These are phyloP conservation scores for Thera obeliscata DNA, from an alignment of 2,888 invertebrate genomes.

Conservation along the genomic window DNA sequence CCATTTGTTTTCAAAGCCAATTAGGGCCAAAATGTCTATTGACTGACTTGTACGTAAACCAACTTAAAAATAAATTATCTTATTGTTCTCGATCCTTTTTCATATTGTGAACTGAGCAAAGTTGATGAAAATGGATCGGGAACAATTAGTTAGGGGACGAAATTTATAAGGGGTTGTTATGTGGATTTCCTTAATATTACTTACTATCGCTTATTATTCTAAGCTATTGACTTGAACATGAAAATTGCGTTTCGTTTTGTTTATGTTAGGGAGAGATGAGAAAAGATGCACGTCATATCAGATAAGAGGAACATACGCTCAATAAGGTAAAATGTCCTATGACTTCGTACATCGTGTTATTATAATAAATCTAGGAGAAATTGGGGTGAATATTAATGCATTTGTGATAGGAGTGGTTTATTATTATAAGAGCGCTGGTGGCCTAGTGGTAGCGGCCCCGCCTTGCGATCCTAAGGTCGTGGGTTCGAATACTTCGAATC, in stretches of 20 bases:
- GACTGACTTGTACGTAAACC: too few species aligned
- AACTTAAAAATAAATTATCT: too few species aligned
- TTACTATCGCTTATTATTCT: conserved; percentile 83
- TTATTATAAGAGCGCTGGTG: conserved; percentile 4
- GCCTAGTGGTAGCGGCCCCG: too few species aligned
- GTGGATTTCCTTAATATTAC: conserved; percentile 79
- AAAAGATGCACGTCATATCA: conserved; percentile 60
- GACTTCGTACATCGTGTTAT: conserved; percentile 61
- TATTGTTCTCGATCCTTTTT: too few species aligned
- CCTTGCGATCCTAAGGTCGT: too few species aligned
- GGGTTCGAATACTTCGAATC: too few species aligned
- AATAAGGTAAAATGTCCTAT: conserved; percentile 64
- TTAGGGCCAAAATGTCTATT: too few species aligned
- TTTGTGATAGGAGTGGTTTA: conserved; percentile 45
- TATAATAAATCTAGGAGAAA: conserved; percentile 66
- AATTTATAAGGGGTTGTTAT: conserved; percentile 60
- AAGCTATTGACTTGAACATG: conserved; percentile 82
- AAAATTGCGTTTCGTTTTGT: conserved; percentile 81
- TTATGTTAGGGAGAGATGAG: conserved; percentile 68
- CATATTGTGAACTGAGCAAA: too few species aligned
- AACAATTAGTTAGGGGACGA: conserved; percentile 47
- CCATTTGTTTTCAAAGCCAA: too few species aligned
- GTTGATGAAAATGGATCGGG: conserved; percentile 41
- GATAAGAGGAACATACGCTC: conserved; percentile 66
- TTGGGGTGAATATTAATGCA: conserved; percentile 68